Evolutionary conservation across 2,113 vertebrate genomes (phyloP).

Genomic region (Otus sunia): DNA sequence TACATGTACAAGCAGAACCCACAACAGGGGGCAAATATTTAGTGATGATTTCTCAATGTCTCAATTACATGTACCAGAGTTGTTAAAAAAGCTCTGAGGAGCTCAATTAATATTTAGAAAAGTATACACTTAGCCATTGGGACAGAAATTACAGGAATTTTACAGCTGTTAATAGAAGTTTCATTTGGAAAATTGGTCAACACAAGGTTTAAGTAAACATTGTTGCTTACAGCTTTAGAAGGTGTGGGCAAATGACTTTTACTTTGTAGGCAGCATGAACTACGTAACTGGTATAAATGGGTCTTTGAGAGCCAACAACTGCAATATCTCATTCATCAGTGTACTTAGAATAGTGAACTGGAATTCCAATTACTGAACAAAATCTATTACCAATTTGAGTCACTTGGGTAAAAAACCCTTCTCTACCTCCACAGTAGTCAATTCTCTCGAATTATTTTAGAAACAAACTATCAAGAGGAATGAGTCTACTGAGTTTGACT

Average conservation of each 20-base stretch:
- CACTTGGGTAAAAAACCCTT: not conserved
- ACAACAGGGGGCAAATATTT: not conserved
- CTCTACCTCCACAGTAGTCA: not conserved
- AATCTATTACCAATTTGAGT: not conserved
- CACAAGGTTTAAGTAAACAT: not conserved
- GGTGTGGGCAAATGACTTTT: not conserved
- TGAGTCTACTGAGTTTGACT: not conserved
- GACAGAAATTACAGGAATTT: not conserved
- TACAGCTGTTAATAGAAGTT: slow-evolving; percentile 11
- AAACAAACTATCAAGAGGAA: not conserved
- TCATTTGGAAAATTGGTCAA: slow-evolving; percentile 14
- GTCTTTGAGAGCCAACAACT: not conserved
- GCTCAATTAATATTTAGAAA: not conserved
- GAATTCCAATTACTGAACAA: slow-evolving; percentile 20
- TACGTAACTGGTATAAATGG: not conserved
- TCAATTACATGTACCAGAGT: not conserved
- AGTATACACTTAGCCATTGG: not conserved
- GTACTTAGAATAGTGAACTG: not conserved
- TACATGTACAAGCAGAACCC: not conserved
- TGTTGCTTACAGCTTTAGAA: not conserved
- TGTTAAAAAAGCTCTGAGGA: not conserved
- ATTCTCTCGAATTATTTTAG: slow-evolving; percentile 2
- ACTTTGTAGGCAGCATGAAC: not conserved
- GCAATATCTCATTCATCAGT: not conserved
- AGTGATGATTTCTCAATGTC: not conserved